Evolutionary conservation across 2,888 invertebrate genomes (phyloP), one percentile per base, ranked within the genome.

Genomic region (Plebejus melissa): DNA sequence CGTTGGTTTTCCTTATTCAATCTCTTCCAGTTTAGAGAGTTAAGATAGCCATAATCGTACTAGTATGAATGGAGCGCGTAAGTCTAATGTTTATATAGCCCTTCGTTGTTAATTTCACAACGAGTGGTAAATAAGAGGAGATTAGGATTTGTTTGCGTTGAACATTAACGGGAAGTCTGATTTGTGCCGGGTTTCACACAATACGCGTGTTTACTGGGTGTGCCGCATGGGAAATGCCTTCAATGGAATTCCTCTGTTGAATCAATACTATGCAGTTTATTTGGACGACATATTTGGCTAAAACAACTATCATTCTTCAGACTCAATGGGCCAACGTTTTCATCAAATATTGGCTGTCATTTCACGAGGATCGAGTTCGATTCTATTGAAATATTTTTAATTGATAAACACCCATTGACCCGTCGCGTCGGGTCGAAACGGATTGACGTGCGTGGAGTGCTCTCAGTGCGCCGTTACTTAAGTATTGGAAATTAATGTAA

Each of bases 101-200:
- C 87, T 87, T 87, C 85, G 87, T 86, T 83, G 90, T 89, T 90
- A 90, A 91, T 90, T 89, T 87, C 80, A 85, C 83, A 89, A 81
- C 88, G 89, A 89, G 87, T 86, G 85, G 85, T 82, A 89, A 87
- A 91, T 91, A 92, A 89, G 90, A 89, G 90, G 90, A 88, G 87
- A 92, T 91, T 91, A 91, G 89, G 85, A 86, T 81, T 81, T 81
- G 89, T 91, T 89, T 90, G 84, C 87, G 80, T 82, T 83, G 80
- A 79, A 80, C 79, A 86, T 92, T 93, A 91, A 86, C 90, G 81
- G 83, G 83, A 84, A 81, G 83, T 86, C 83, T 83, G 87, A 88
- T 90, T 82, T 86, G 88, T 87, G 81, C 87, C 84, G 85, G 85
- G 88, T 88, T 92, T 91, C 91, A 90, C 91, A 89, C 87, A 89